Base-by-base conservation (phyloP, 2,888 invertebrate genomes). In the Drosophila flavopinicola region DNA sequence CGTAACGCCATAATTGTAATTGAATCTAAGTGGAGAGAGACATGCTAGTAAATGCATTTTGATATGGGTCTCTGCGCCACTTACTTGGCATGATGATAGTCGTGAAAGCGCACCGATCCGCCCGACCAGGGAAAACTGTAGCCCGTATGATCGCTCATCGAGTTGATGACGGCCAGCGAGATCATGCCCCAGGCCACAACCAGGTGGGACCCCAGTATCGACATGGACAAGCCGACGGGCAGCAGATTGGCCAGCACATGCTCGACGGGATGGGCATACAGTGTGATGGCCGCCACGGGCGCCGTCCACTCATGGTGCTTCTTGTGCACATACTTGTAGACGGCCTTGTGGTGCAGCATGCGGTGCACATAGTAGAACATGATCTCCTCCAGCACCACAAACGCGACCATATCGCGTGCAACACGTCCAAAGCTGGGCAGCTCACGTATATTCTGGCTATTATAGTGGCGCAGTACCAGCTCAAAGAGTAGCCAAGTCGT, bases 271-370 rank as follows among this genome's bases (percentile, higher is more conserved):
- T 96, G 95, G 68, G 95, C 94, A 88, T 96, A 96, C 33, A 95
- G 91, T 1, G 95, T 94, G 0, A 95, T 94, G 2, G 96, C 93
- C 0, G 96, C 95, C 42, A 96, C 94, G 0, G 96, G 96, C 0
- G 96, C 94, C 0, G 95, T 95, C 96, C 96, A 97, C 89, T 96
- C 96, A 80, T 97, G 96, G 88, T 97, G 96, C 79, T 94, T 93
- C 90, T 97, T 97, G 90, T 97, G 96, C 68, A 96, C 94, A 86
- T 94, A 93, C 84, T 95, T 95, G 91, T 96, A 96, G 24, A 97
- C 88, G 47, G 92, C 90, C 42, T 94, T 94, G 79, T 94, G 94
- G 88, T 97, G 96, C 29, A 96, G 91, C 61, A 96, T 88, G 93
- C 96, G 94, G 91, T 97, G 96, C 1, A 94, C 94, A 89, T 97